Conservation (phyloP, 2,113 vertebrate genomes). For the Protobothrops mucrosquamatus region DNA sequence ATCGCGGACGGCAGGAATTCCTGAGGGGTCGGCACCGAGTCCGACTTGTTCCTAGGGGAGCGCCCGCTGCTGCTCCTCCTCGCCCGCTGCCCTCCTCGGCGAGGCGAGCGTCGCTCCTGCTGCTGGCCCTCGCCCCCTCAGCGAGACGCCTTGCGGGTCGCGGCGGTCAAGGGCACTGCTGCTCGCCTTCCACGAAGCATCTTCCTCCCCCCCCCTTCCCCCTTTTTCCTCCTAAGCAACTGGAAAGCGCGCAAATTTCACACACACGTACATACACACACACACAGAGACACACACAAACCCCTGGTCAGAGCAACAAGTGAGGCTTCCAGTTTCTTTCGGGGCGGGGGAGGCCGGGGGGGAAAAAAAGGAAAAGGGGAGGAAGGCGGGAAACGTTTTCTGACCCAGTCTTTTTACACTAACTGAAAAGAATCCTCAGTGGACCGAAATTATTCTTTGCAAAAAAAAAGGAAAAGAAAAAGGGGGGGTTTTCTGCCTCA, state of each 20-base stretch:
- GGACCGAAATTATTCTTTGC: background rate
- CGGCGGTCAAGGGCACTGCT: background rate
- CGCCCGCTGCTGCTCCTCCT: background rate
- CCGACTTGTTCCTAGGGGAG: background rate
- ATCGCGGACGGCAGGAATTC: conserved; percentile 53
- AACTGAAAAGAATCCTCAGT: background rate
- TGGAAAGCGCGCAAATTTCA: background rate
- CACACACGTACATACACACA: too few species aligned
- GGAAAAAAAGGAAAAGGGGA: background rate
- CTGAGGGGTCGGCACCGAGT: background rate
- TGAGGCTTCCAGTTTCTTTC: background rate
- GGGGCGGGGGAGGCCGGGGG: background rate
- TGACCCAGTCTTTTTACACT: background rate
- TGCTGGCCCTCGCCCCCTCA: background rate
- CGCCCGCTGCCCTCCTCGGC: background rate
- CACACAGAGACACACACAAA: background rate
- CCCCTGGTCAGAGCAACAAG: background rate
- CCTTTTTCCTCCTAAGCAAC: background rate
- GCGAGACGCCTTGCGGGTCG: background rate
- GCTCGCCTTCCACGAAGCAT: background rate
- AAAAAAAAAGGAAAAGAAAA: background rate
- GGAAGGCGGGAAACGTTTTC: background rate
- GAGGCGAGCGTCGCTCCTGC: background rate
- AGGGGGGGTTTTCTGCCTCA: background rate
- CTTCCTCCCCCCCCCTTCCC: background rate